Evolutionary conservation across 2,113 vertebrate genomes (phyloP).

Genomic region (Ptyas mucosa): DNA sequence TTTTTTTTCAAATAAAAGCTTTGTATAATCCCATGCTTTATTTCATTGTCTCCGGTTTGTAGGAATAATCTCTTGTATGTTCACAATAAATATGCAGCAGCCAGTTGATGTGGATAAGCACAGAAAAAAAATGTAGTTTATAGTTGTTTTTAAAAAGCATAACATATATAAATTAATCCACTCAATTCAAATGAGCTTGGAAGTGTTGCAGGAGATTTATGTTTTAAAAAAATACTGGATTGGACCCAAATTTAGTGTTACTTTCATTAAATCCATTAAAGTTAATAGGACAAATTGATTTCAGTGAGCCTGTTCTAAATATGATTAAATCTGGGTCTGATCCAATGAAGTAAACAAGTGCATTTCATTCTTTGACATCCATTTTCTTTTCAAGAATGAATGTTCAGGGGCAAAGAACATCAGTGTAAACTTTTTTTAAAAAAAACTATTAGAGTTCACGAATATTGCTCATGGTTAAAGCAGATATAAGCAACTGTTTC

Average conservation of each 20-base stretch:
- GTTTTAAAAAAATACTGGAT: not conserved
- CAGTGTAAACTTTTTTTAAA: not conserved
- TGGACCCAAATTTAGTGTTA: not conserved
- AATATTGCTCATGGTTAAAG: not conserved
- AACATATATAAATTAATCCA: not conserved
- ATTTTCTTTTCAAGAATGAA: not conserved
- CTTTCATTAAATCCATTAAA: not conserved
- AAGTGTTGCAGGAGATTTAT: not conserved
- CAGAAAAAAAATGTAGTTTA: not conserved
- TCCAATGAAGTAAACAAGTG: not conserved
- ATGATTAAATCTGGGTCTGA: not conserved
- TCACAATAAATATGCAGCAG: not conserved
- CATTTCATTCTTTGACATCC: not conserved
- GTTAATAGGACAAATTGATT: not conserved
- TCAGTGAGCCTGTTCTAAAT: not conserved
- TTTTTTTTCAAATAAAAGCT: not conserved
- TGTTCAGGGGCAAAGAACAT: not conserved
- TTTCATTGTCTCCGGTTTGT: not conserved
- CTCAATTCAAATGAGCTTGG: not conserved
- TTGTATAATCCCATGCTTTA: not conserved
- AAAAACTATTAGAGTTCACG: not conserved
- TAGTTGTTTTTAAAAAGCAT: not conserved
- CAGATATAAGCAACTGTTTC: conserved; percentile 2
- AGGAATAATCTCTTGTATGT: not conserved
- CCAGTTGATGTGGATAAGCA: not conserved